A percentile compares a stretch with the other conserved stretches of the same genome.
Evolutionary conservation across 2,797 vertebrate genomes (phyloP).

Genomic region (Malurus leucopterus): DNA sequence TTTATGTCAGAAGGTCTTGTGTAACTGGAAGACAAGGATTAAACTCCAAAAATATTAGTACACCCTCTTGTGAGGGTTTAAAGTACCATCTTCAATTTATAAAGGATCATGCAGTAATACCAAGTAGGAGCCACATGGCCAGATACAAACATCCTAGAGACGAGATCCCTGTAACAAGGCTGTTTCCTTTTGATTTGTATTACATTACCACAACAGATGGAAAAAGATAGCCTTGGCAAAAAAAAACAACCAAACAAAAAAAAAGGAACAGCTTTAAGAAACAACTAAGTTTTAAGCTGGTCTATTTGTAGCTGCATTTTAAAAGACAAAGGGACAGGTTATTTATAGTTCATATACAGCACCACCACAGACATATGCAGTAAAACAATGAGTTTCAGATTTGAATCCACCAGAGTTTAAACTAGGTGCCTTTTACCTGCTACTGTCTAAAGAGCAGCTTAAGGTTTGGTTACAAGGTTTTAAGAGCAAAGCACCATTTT

Average conservation of each 20-base stretch:
- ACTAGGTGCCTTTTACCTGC: not conserved
- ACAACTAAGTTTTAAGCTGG: not conserved
- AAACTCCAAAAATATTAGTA: not conserved
- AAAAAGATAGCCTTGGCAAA: not conserved
- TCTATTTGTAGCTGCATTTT: conserved; percentile 6
- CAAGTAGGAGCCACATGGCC: not conserved
- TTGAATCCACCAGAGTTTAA: not conserved
- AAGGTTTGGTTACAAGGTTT: conserved; percentile 25
- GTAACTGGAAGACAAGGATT: not conserved
- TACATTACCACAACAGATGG: not conserved
- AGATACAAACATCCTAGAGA: not conserved
- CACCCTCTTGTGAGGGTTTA: not conserved
- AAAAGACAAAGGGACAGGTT: not conserved
- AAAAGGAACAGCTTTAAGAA: conserved; percentile 13
- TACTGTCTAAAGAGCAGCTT: conserved; percentile 35
- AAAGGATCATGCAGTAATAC: not conserved
- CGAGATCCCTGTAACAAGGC: not conserved
- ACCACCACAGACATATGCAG: not conserved
- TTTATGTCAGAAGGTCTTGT: not conserved
- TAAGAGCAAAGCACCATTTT: conserved; percentile 27
- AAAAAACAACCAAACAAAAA: not conserved
- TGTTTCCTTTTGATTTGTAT: not conserved
- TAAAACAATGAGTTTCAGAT: not conserved
- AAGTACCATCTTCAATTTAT: not conserved
- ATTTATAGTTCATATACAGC: not conserved